These are phyloP conservation scores for Physocephala rufipes DNA, from an alignment of 2,888 invertebrate genomes.

Conservation along the genomic window DNA sequence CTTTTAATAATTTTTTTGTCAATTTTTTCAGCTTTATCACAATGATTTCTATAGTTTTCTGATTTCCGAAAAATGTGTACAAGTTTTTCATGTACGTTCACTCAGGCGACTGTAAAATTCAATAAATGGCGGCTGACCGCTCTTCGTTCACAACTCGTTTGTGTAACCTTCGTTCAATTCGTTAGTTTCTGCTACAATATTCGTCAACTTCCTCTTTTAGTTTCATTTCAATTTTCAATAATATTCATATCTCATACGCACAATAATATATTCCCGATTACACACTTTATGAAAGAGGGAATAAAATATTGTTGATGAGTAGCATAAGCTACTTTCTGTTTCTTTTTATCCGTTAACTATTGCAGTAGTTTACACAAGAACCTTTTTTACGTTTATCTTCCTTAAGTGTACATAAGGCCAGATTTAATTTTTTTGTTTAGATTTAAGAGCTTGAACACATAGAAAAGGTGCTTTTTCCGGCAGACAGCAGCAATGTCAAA, in stretches of 20 bases:
- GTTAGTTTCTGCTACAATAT: constrained; percentile 12
- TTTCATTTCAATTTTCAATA: constrained; percentile 9
- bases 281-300: background rate
- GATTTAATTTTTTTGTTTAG: no score
- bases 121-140: constrained; percentile 44
- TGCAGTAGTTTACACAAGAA: no score
- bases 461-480: no score
- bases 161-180: constrained; percentile 36
- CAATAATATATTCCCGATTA: background rate
- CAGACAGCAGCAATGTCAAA: no score
- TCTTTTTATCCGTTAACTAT: no score
- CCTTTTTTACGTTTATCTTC: no score
- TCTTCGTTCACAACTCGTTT: constrained; percentile 31
- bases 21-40: constrained; percentile 42
- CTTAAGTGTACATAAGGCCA: no score
- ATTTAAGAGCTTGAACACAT: no score
- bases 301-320: no score
- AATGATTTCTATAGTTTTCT: constrained; percentile 48
- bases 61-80: constrained; percentile 49
- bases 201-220: constrained; percentile 27
- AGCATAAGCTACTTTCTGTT: no score
- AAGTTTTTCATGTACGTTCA: constrained; percentile 51
- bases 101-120: constrained; percentile 47
- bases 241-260: background rate
- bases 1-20: constrained; percentile 30